These are phyloP conservation scores for Corynorhinus townsendii DNA, from an alignment of 2,113 vertebrate genomes.

Conservation along the genomic window DNA sequence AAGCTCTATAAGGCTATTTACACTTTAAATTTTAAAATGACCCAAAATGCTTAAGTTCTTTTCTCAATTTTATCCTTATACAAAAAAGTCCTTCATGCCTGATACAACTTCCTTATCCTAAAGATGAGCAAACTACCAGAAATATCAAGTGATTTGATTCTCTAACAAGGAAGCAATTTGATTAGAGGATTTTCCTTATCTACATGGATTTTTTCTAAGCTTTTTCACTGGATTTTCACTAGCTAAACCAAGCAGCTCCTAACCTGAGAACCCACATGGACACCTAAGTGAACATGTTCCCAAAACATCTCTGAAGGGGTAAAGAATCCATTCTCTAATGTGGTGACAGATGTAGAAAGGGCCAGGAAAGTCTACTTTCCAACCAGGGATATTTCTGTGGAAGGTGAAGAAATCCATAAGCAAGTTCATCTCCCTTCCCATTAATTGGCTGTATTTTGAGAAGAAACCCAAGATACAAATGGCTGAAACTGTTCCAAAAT, in stretches of 20 bases:
- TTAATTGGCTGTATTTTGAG: neutral
- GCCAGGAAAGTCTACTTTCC: neutral
- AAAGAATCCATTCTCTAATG: neutral
- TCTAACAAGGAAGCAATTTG: neutral
- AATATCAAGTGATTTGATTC: neutral
- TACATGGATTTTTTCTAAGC: neutral
- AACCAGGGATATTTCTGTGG: neutral
- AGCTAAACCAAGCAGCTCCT: neutral
- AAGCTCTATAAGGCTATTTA: neutral
- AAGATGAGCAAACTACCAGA: neutral
- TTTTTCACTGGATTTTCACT: neutral
- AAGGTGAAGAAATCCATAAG: neutral
- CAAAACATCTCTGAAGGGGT: neutral
- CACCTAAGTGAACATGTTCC: neutral
- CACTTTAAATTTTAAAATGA: constrained; percentile 8
- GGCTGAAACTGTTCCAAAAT: neutral
- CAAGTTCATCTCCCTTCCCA: neutral
- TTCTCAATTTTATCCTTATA: neutral
- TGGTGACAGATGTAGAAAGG: neutral
- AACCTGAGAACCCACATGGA: neutral
- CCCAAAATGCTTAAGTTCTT: constrained; percentile 1
- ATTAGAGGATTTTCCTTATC: neutral
- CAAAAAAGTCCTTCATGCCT: neutral
- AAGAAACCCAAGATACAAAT: constrained; percentile 24
- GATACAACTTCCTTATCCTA: neutral